Evolutionary conservation across 2,797 vertebrate genomes (phyloP).

Genomic region (Malacoctenus gilli): DNA sequence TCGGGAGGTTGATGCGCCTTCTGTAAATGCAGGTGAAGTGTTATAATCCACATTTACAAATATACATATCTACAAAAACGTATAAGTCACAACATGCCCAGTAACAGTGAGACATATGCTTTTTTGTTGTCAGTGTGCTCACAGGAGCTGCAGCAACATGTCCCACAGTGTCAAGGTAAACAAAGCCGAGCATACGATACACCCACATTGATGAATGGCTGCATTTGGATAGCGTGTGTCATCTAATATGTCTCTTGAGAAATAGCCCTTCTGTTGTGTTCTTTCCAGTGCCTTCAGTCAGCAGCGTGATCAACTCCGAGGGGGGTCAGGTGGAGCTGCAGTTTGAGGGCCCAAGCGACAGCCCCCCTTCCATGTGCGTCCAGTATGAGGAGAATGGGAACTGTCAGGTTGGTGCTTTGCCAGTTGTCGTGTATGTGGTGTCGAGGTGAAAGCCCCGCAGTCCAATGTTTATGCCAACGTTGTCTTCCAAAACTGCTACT

Average conservation of each 20-base stretch:
- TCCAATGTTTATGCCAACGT: no score
- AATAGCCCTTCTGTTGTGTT: background rate
- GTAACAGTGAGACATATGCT: slow-evolving; percentile 1
- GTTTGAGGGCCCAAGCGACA: slow-evolving; percentile 14
- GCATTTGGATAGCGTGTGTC: background rate
- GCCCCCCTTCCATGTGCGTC: slow-evolving; percentile 59
- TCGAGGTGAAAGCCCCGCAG: no score
- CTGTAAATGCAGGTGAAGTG: slow-evolving; percentile 64
- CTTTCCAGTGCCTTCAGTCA: slow-evolving; percentile 64
- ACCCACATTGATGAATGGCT: background rate
- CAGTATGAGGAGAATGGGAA: slow-evolving; percentile 65
- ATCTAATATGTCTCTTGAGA: background rate
- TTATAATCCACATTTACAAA: no score
- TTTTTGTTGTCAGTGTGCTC: slow-evolving; percentile 64
- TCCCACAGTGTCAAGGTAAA: slow-evolving; percentile 68
- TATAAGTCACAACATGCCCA: background rate
- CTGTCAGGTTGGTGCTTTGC: slow-evolving; percentile 60
- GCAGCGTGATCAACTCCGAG: slow-evolving; percentile 2
- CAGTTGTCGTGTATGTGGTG: no score
- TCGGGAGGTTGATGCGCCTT: slow-evolving; percentile 27
- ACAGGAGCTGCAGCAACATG: slow-evolving; percentile 3
- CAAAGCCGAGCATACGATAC: background rate
- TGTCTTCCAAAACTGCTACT: no score
- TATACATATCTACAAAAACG: background rate
- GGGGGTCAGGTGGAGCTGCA: slow-evolving; percentile 58